Percentiles rank a stretch among this genome's conserved stretches.
Conservation (phyloP, 1,140 invertebrate species). For the Radopholus similis region DNA sequence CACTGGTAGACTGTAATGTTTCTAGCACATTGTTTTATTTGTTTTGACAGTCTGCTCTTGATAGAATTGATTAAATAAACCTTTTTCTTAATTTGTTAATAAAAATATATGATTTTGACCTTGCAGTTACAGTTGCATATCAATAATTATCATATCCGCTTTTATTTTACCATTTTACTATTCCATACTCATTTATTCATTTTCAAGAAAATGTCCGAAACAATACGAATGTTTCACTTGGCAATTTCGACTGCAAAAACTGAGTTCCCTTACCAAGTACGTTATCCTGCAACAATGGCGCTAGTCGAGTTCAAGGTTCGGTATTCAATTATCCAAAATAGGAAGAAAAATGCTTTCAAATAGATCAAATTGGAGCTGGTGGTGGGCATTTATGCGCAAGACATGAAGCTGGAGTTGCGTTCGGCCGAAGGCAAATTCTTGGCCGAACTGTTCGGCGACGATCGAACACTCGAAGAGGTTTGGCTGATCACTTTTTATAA, state of each 20-base stretch:
- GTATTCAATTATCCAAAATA: not conserved
- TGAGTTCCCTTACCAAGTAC: constrained; percentile 24
- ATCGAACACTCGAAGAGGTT: constrained; percentile 21
- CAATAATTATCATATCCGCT: no score
- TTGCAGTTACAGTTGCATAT: no score
- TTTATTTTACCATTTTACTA: no score
- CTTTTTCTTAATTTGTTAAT: no score
- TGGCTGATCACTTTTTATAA: not conserved
- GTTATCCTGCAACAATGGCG: constrained; percentile 29
- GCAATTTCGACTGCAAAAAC: constrained; percentile 5
- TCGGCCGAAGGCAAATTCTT: constrained; percentile 23
- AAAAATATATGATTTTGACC: no score
- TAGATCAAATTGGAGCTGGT: constrained; percentile 33
- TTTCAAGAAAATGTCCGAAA: no score
- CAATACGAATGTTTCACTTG: constrained; percentile 18
- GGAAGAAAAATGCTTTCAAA: not conserved
- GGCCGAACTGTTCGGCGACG: constrained; percentile 26
- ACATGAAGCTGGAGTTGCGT: constrained; percentile 32
- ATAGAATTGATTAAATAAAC: no score
- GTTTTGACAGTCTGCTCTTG: no score
- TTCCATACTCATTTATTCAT: no score
- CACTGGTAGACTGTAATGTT: no score
- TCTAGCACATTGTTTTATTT: no score
- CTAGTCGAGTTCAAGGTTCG: constrained; percentile 27
- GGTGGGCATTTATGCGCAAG: constrained; percentile 22